Percentiles rank a stretch among this genome's conserved stretches.
phyloP scores from a whole-genome alignment of 1,140 invertebrate species.

The Zaprionus vittiger region DNA sequence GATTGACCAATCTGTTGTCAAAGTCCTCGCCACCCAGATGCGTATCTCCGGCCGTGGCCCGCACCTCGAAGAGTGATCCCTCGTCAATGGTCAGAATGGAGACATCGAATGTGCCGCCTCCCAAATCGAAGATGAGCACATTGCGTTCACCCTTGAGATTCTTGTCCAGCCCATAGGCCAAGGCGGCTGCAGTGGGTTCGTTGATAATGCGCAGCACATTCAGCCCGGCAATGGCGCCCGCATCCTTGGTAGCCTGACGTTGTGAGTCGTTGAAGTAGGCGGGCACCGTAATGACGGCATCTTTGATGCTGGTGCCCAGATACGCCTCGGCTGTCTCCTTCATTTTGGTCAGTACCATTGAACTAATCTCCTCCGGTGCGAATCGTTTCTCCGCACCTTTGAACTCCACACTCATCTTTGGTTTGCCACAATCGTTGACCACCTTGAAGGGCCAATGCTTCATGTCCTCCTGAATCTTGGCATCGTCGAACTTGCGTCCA shows the following conservation, averaged over 20 bases:
- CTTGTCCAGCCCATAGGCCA: conserved; percentile 91
- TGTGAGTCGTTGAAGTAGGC: conserved; percentile 88
- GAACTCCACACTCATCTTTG: conserved; percentile 90
- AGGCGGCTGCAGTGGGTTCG: conserved; percentile 90
- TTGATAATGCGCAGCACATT: conserved; percentile 90
- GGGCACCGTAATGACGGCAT: conserved; percentile 87
- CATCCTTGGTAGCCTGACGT: conserved; percentile 88
- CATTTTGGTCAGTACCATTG: conserved; percentile 92
- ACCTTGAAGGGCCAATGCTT: conserved; percentile 92
- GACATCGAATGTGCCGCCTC: conserved; percentile 92
- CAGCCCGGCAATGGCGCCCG: conserved; percentile 88
- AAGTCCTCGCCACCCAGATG: conserved; percentile 90
- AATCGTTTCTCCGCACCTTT: conserved; percentile 90
- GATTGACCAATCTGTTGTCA: conserved; percentile 92
- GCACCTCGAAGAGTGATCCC: conserved; percentile 91
- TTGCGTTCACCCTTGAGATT: conserved; percentile 90
- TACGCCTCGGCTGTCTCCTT: conserved; percentile 92
- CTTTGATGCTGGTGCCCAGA: conserved; percentile 88
- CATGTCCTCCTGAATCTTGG: conserved; percentile 90
- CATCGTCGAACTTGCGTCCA: conserved; percentile 88
- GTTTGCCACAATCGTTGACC: conserved; percentile 87
- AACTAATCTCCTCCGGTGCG: conserved; percentile 90
- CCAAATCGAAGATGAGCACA: conserved; percentile 90
- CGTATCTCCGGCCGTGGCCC: conserved; percentile 90
- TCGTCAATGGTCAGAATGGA: conserved; percentile 94